A percentile compares a stretch with the other conserved stretches of the same genome.
Evolutionary conservation across 2,797 vertebrate genomes (phyloP).

Genomic region (Xyrichtys novacula): DNA sequence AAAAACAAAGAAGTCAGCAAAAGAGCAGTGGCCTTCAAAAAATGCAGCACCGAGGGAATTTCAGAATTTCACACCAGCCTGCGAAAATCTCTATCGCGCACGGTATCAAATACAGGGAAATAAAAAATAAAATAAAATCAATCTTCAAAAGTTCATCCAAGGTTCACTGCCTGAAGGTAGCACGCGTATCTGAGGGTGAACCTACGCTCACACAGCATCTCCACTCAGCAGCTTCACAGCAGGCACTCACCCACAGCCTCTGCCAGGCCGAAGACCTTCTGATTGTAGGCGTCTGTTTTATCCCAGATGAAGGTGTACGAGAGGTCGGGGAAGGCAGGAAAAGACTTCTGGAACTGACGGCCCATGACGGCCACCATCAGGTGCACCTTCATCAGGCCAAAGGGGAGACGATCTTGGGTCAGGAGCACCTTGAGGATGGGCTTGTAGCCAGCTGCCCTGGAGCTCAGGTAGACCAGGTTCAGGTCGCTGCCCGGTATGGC

Average conservation of each 20-base stretch:
- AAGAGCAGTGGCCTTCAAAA: conserved; percentile 75
- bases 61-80: conserved; percentile 69
- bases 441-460: conserved; percentile 96
- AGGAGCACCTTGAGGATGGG: conserved; percentile 97
- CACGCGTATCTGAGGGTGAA: conserved; percentile 35
- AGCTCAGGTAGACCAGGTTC: conserved; percentile 96
- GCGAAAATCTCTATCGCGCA: conserved; percentile 65
- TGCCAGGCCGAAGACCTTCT: conserved; percentile 96
- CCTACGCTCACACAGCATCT: conserved; percentile 53
- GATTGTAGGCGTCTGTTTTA: conserved; percentile 98
- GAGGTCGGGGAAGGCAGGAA: conserved; percentile 96
- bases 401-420: conserved; percentile 93
- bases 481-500: conserved; percentile 96
- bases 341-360: conserved; percentile 98
- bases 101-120: conserved; percentile 53
- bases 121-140: conserved; percentile 62
- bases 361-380: conserved; percentile 99
- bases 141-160: conserved; percentile 61
- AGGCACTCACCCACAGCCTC: conserved; percentile 94
- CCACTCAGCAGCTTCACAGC: conserved; percentile 58
- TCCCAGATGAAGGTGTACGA: conserved; percentile 99
- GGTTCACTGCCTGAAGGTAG: conserved; percentile 63
- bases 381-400: conserved; percentile 98
- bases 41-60: conserved; percentile 68
- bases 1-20: conserved; percentile 79